Evolutionary conservation across 2,113 vertebrate species (phyloP).

Genomic region (Alethe castanea): DNA sequence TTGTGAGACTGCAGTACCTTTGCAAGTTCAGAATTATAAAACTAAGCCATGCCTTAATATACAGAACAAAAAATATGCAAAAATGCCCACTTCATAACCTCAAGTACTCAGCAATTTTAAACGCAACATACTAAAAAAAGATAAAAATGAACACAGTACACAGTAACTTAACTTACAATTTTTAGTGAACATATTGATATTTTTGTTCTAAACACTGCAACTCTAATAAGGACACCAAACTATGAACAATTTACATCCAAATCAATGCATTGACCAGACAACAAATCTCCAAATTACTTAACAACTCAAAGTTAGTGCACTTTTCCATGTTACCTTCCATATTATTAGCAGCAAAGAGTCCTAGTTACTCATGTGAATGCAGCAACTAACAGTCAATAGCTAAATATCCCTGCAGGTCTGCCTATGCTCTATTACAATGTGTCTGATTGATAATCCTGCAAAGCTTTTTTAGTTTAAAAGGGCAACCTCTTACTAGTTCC

Average conservation of each 20-base stretch:
- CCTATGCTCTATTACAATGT: not conserved
- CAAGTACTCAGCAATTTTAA: not conserved
- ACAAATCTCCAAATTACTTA: not conserved
- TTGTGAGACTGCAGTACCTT: not conserved
- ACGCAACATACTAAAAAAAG: not conserved
- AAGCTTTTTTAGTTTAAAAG: not conserved
- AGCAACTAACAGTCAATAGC: not conserved
- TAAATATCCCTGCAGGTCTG: not conserved
- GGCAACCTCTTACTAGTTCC: not conserved
- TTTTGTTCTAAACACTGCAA: not conserved
- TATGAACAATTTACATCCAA: not conserved
- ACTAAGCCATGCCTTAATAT: not conserved
- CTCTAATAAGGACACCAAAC: not conserved
- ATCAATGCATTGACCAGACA: not conserved
- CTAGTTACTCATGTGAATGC: not conserved
- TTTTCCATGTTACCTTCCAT: not conserved
- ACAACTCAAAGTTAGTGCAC: not conserved
- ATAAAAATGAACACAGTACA: not conserved
- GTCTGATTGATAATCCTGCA: not conserved
- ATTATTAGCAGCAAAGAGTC: not conserved
- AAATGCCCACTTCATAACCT: not conserved
- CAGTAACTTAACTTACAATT: not conserved
- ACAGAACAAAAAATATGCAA: not conserved
- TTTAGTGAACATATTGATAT: not conserved
- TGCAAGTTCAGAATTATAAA: not conserved